Base-by-base conservation (phyloP, 1,140 invertebrate species). In the Sminthurinus signatus region DNA sequence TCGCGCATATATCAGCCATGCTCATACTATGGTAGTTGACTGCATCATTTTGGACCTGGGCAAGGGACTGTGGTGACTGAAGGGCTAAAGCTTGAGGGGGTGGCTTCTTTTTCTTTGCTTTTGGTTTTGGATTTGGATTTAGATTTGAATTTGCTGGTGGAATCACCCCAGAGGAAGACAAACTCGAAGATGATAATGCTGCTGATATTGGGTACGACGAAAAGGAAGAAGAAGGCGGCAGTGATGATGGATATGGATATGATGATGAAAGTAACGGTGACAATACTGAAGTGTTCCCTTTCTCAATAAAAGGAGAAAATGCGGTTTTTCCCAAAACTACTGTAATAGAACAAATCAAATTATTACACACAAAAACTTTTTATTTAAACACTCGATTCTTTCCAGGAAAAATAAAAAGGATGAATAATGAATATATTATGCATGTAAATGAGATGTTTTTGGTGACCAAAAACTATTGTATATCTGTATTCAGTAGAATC, bases 1-100 rank as follows among this genome's bases (percentile, higher is more conserved):
- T 58, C 28, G 27, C 28, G 28, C 62, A 64, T 8, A 39, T 15
- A 23, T 60, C 31, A 27, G 29, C 2, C 54, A 56, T 56, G 21
- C 54, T 56, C 54, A 56, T 14, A 23, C 3, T 23, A 48, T 48
- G 21, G 8, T 17, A 31, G 19, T 8, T 15, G 36, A 25, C 4
- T 23, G 54, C 54, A 39, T 56, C 54, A 42, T 56, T 10, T 42
- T 56, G 54, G 23, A 56, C 54, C 54, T 56, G 54, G 36, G 54
- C 54, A 39, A 56, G 54, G 19, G 54, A 56, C n/a, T 39, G 31
- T 27, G 54, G 54, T 32, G 4, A 31, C 23, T 10, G 54, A 17
- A 23, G 36, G 8, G 29, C 28, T 23, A 17, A 3, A 12, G 29
- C 28, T 32, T 10, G 31, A 4, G 36, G 36, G 8, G 36, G 31